Conservation (phyloP, 2,888 invertebrate species). For the Patella ulyssiponensis region DNA sequence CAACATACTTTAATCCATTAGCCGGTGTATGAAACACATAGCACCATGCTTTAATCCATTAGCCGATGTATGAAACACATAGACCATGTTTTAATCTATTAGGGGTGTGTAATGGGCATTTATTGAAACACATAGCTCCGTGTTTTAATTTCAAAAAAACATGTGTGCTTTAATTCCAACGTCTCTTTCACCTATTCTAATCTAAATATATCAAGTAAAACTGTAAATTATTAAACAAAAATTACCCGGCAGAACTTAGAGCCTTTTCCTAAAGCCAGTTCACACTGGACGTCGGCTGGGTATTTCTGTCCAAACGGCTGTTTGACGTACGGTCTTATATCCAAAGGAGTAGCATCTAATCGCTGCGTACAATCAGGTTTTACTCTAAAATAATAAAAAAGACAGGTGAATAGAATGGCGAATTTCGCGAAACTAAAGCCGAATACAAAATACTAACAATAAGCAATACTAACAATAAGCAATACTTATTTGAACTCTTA, state of each 20-base stretch:
- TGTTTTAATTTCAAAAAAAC: no score
- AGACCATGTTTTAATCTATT: no score
- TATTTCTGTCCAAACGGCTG: slow-evolving; percentile 20
- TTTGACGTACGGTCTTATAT: slow-evolving; percentile 10
- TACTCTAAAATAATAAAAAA: background rate
- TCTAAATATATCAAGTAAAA: background rate
- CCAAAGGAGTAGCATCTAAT: slow-evolving; percentile 6
- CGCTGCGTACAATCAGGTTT: slow-evolving; percentile 10
- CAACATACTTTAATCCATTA: no score
- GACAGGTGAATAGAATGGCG: background rate
- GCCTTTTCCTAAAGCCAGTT: slow-evolving; percentile 16
- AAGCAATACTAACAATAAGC: no score
- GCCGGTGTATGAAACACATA: no score
- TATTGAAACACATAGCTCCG: no score
- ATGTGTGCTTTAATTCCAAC: no score
- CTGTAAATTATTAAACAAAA: background rate
- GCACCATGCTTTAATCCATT: background rate
- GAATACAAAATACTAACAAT: no score
- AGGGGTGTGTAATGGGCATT: no score
- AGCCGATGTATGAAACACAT: background rate
- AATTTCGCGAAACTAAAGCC: no score
- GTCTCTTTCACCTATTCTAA: no score
- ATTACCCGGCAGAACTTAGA: slow-evolving; percentile 23
- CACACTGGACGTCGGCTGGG: slow-evolving; percentile 22
- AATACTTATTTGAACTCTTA: no score